phyloP scores from a whole-genome alignment of 1,140 invertebrate genomes.

The Plectrocnemia conspersa region DNA sequence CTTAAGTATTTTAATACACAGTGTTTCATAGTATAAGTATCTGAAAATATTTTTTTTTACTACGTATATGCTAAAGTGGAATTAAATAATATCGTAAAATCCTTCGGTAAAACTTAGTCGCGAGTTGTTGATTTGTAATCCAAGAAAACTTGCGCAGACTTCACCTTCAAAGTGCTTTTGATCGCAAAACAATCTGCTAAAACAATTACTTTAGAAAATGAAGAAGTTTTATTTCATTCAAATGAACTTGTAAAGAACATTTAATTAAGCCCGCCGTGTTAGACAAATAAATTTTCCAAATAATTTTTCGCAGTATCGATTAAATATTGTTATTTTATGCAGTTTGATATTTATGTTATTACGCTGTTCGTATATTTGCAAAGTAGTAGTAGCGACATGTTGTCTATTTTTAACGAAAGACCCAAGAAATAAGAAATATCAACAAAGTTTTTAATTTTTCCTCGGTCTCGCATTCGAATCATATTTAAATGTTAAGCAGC shows the following conservation, averaged over 20 bases:
- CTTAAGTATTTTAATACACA: no score
- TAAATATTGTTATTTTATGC: neutral
- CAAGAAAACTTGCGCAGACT: constrained; percentile 4
- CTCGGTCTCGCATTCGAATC: constrained; percentile 24
- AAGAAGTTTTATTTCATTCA: constrained; percentile 10
- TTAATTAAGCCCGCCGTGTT: constrained; percentile 7
- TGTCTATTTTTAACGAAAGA: constrained; percentile 2
- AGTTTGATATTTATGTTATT: neutral
- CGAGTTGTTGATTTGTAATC: constrained; percentile 6
- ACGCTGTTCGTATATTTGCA: neutral
- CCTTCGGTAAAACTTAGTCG: neutral
- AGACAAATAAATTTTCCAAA: no score
- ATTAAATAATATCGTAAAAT: constrained; percentile 2
- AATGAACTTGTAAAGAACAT: constrained; percentile 7
- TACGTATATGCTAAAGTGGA: no score
- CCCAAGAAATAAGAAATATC: constrained; percentile 18
- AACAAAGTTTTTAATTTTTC: constrained; percentile 27
- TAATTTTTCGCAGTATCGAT: neutral
- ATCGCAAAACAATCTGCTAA: constrained; percentile 8
- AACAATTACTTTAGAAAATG: constrained; percentile 3
- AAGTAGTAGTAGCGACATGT: constrained; percentile 1
- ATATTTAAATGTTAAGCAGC: constrained; percentile 28
- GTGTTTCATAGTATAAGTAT: no score
- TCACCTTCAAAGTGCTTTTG: constrained; percentile 7
- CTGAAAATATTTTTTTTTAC: no score